Percentiles rank a stretch among this genome's conserved stretches.
Evolutionary conservation across 53 echinoderm and acorn worm genomes (phyloP).

Genomic region (Zoroaster sp.): DNA sequence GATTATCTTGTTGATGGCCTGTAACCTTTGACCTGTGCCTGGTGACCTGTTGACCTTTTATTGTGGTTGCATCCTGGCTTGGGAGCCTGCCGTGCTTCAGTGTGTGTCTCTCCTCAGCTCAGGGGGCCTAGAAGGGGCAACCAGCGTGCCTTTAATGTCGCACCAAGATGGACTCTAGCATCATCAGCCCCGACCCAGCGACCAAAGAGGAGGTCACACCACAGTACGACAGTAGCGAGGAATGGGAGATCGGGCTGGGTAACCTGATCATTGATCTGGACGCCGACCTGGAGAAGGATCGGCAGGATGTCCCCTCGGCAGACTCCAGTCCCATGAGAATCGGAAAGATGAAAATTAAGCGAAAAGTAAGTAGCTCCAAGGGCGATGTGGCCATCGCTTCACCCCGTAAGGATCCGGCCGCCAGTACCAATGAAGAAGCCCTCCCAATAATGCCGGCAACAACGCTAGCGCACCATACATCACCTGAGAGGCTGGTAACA

Average conservation of each 20-base stretch:
- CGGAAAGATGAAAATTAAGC: slow-evolving; percentile 99
- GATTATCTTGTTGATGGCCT: background rate
- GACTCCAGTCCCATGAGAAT: slow-evolving; percentile 94
- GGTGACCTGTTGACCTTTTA: background rate
- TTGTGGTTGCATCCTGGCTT: background rate
- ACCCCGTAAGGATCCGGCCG: slow-evolving; percentile 65
- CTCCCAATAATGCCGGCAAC: background rate
- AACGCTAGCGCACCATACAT: background rate
- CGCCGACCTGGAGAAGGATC: slow-evolving; percentile 97
- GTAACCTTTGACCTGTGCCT: background rate
- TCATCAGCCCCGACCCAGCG: slow-evolving; percentile 47
- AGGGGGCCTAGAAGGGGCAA: background rate
- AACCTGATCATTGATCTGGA: slow-evolving; percentile 98
- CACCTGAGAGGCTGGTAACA: background rate
- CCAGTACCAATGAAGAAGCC: slow-evolving; percentile 2
- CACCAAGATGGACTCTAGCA: slow-evolving; percentile 60
- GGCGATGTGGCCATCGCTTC: slow-evolving; percentile 53
- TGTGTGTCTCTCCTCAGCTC: slow-evolving; percentile 13
- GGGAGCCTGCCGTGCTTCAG: background rate
- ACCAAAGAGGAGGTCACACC: slow-evolving; percentile 60
- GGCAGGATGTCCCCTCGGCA: slow-evolving; percentile 75
- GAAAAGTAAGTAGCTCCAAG: slow-evolving; percentile 90
- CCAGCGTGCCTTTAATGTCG: slow-evolving; percentile 35
- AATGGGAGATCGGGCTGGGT: slow-evolving; percentile 99
- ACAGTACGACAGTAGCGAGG: slow-evolving; percentile 97